phyloP scores from a whole-genome alignment of 2,113 vertebrate species.

The Origma solitaria region DNA sequence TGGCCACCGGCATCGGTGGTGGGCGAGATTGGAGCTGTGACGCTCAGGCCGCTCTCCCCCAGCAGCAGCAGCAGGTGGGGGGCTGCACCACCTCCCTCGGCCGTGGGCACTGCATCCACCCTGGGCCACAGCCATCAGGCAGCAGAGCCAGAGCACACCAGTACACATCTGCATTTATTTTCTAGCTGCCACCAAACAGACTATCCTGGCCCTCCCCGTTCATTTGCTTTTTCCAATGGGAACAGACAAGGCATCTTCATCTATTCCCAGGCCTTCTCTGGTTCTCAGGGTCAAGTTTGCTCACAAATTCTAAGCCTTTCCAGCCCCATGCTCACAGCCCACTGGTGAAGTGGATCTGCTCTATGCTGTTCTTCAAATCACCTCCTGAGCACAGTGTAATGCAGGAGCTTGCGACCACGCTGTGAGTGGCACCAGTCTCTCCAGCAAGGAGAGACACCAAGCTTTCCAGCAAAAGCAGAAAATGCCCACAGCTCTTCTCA shows the following conservation, averaged over 20 bases:
- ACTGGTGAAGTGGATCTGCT: neutral
- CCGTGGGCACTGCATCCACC: neutral
- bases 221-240: neutral
- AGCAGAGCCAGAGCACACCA: neutral
- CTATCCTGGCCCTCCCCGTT: neutral
- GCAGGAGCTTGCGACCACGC: neutral
- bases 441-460: neutral
- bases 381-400: neutral
- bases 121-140: rapidly evolving
- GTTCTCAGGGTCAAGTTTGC: neutral
- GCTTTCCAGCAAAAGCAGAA: neutral
- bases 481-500: neutral
- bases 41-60: neutral
- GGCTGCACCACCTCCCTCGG: neutral
- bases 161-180: neutral
- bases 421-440: rapidly evolving
- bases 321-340: neutral
- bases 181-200: neutral
- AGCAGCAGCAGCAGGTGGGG: neutral
- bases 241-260: neutral
- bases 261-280: neutral
- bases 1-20: rapidly evolving
- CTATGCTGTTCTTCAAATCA: neutral
- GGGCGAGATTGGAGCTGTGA: rapidly evolving
- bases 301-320: neutral